A percentile compares a stretch with the other conserved stretches of the same genome.
Conservation (phyloP, 2,797 vertebrate genomes). For the Pangasius sanitwongsei region DNA sequence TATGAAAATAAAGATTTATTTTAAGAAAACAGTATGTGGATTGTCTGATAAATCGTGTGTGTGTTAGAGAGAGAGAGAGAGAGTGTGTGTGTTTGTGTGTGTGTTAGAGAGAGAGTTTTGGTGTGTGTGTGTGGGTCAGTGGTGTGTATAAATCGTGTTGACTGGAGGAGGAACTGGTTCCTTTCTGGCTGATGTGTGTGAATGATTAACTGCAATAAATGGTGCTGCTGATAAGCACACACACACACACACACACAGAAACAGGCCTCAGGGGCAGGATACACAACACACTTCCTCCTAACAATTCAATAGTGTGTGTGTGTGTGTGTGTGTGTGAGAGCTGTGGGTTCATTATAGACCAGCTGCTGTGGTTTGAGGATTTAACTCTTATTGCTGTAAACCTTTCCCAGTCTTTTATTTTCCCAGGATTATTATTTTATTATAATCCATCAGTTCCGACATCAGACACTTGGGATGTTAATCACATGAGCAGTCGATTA, state of each 20-base stretch:
- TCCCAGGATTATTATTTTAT: not conserved
- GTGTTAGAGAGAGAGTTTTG: not conserved
- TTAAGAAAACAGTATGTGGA: not conserved
- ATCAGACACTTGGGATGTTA: too few species aligned
- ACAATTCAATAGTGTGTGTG: not conserved
- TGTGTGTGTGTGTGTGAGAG: not conserved
- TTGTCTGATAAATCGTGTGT: not conserved
- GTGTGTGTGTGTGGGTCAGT: not conserved
- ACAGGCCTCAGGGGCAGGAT: not conserved
- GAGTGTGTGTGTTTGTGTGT: not conserved
- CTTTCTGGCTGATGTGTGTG: not conserved
- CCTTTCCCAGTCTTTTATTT: not conserved
- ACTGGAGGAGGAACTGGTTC: not conserved
- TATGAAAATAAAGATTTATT: not conserved
- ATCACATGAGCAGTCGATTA: not conserved
- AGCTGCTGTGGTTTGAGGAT: not conserved
- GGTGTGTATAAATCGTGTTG: not conserved
- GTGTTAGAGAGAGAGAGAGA: too few species aligned
- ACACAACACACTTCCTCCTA: slow-evolving; percentile 6
- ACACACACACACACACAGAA: not conserved
- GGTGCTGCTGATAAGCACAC: not conserved
- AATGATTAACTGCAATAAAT: slow-evolving; percentile 33
- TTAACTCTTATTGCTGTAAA: too few species aligned
- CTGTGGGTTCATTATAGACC: not conserved
- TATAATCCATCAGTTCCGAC: not conserved